Percentiles rank a stretch among this genome's conserved stretches.
Conservation (phyloP, 2,888 invertebrate genomes). For the Teleogryllus oceanicus region DNA sequence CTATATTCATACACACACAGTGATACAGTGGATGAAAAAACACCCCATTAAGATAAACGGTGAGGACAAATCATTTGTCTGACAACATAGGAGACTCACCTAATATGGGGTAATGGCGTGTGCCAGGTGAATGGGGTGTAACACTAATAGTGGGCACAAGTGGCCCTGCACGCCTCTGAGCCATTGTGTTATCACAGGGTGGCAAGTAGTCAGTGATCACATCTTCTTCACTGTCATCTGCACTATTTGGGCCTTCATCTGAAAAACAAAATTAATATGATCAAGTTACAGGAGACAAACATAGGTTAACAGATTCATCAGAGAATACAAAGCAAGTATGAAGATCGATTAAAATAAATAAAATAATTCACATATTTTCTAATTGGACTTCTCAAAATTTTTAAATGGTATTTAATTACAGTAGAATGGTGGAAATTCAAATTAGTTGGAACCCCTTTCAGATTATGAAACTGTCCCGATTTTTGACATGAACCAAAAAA, state of each 20-base stretch:
- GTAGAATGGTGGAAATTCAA: too few relatives aligned
- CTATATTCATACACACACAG: too few relatives aligned
- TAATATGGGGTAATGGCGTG: slow-evolving; percentile 63
- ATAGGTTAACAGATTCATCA: too few relatives aligned
- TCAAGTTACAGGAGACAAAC: too few relatives aligned
- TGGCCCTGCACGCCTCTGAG: slow-evolving; percentile 42
- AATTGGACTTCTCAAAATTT: too few relatives aligned
- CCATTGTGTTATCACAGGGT: slow-evolving; percentile 37
- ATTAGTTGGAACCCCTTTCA: too few relatives aligned
- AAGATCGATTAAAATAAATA: too few relatives aligned
- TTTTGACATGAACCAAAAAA: too few relatives aligned
- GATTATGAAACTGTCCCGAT: too few relatives aligned
- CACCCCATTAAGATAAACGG: not conserved
- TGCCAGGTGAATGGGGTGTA: slow-evolving; percentile 81
- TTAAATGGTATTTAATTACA: too few relatives aligned
- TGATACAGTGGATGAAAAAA: not conserved
- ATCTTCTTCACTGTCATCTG: slow-evolving; percentile 74
- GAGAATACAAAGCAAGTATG: too few relatives aligned
- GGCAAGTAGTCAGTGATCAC: slow-evolving; percentile 69
- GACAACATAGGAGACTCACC: slow-evolving; percentile 43
- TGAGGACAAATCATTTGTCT: not conserved
- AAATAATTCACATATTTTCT: too few relatives aligned
- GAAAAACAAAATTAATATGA: not conserved
- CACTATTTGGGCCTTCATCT: slow-evolving; percentile 48
- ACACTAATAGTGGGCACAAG: slow-evolving; percentile 82